A percentile compares a stretch with the other conserved stretches of the same genome.
These are phyloP conservation scores for Taenioides sp. DNA, from an alignment of 2,797 vertebrate genomes.

Conservation along the genomic window DNA sequence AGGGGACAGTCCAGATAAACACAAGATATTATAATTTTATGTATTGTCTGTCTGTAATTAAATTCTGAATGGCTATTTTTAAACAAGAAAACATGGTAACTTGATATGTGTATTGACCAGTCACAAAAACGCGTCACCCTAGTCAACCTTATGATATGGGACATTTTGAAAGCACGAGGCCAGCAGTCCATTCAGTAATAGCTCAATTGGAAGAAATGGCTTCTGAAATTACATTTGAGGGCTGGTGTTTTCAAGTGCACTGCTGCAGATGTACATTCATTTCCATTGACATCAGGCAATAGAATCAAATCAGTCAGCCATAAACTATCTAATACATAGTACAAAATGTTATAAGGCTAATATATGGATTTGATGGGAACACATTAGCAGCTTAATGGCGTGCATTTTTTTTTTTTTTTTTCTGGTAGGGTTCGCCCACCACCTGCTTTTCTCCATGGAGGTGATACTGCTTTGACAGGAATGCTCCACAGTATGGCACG, in stretches of 20 bases:
- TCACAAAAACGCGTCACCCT: slow-evolving; percentile 21
- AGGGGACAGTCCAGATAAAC: slow-evolving; percentile 5
- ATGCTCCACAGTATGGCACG: too few species aligned
- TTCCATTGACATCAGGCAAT: slow-evolving; percentile 54
- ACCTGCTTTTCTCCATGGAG: too few species aligned
- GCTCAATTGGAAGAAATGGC: slow-evolving; percentile 74
- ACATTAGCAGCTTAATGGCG: background rate
- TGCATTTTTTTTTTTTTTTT: too few species aligned
- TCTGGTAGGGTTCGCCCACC: too few species aligned
- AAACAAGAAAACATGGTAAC: background rate
- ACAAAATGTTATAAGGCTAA: slow-evolving; percentile 39
- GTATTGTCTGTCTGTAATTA: background rate
- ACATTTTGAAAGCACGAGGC: slow-evolving; percentile 30
- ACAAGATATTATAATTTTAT: background rate
- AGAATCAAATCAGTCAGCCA: slow-evolving; percentile 40
- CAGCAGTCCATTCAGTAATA: slow-evolving; percentile 63
- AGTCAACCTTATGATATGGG: slow-evolving; percentile 23
- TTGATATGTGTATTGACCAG: slow-evolving; percentile 8
- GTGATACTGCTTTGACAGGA: too few species aligned
- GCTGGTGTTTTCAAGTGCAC: slow-evolving; percentile 60
- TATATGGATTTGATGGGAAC: slow-evolving; percentile 18
- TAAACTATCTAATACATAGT: slow-evolving; percentile 33
- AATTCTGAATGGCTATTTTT: background rate
- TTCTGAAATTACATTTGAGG: slow-evolving; percentile 74
- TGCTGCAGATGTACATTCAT: slow-evolving; percentile 46